phyloP scores from a whole-genome alignment of 2,888 invertebrate species.

The Alentia gelatinosa region DNA sequence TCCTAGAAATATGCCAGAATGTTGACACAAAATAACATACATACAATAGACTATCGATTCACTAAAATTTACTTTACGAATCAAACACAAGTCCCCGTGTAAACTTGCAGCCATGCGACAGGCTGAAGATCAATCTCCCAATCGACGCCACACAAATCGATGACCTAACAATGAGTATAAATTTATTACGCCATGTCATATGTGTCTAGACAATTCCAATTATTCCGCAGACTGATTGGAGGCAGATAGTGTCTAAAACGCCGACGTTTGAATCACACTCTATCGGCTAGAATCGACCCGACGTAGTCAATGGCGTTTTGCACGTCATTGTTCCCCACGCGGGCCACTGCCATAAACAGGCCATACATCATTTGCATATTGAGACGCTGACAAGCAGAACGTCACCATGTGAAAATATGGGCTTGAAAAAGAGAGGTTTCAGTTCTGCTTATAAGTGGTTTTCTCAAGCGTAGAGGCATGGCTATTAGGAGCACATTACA shows the following conservation, averaged over 20 bases:
- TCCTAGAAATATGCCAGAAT: no score
- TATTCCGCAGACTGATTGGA: conserved; percentile 34
- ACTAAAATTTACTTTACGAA: neutral
- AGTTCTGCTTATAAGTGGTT: neutral
- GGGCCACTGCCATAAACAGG: neutral
- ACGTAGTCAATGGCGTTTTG: neutral
- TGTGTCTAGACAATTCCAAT: conserved; percentile 49
- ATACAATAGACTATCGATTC: neutral
- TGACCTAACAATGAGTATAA: neutral
- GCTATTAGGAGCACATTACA: neutral
- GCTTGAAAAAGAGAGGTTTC: neutral
- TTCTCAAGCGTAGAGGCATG: neutral
- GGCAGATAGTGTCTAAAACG: conserved; percentile 5
- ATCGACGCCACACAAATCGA: neutral
- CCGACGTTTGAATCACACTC: conserved; percentile 16
- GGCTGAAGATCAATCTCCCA: no score
- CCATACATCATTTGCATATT: conserved; percentile 16
- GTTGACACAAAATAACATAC: neutral
- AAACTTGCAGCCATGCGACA: no score
- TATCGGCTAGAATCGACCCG: conserved; percentile 13
- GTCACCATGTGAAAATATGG: neutral
- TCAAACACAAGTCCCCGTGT: no score
- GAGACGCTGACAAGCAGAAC: conserved; percentile 1
- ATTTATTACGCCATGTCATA: conserved; percentile 43
- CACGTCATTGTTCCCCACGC: neutral